phyloP scores from a whole-genome alignment of 2,797 vertebrate genomes.

The Cossypha polioptera region DNA sequence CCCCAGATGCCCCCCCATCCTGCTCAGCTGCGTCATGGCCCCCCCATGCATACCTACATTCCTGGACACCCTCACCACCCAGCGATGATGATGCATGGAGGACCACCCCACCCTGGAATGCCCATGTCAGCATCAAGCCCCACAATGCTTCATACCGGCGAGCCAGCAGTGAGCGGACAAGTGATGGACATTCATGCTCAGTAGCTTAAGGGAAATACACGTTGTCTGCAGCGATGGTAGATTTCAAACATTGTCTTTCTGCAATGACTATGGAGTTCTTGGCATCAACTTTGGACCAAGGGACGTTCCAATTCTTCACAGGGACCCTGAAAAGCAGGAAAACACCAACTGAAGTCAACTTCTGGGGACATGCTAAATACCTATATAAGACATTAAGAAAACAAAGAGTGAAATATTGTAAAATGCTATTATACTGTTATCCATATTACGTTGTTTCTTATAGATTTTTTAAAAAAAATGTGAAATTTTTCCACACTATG shows the following conservation, averaged over 20 bases:
- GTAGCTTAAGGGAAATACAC: constrained; percentile 84
- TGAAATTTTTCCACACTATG: constrained; percentile 99
- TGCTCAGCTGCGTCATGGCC: constrained; percentile 85
- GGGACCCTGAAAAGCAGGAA: constrained; percentile 88
- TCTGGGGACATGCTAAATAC: constrained; percentile 94
- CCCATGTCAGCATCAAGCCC: constrained; percentile 87
- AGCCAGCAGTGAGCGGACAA: constrained; percentile 86
- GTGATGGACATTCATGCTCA: constrained; percentile 88
- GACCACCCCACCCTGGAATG: constrained; percentile 88
- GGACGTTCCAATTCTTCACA: constrained; percentile 86
- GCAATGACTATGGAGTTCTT: constrained; percentile 86
- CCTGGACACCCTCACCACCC: constrained; percentile 88
- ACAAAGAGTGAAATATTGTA: constrained; percentile 99
- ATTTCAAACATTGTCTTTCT: constrained; percentile 83
- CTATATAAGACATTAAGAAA: constrained; percentile 95
- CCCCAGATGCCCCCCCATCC: constrained; percentile 87
- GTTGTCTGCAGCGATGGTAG: constrained; percentile 80
- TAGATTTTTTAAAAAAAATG: constrained; percentile 99
- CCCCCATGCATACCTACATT: constrained; percentile 88
- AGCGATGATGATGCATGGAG: constrained; percentile 88
- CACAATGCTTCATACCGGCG: constrained; percentile 83
- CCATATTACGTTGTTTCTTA: constrained; percentile 99
- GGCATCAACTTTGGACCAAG: constrained; percentile 86
- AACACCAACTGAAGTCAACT: constrained; percentile 88
- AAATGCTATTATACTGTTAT: constrained; percentile 99